Conservation (phyloP, 2,113 vertebrate species). For the Zootoca vivipara region DNA sequence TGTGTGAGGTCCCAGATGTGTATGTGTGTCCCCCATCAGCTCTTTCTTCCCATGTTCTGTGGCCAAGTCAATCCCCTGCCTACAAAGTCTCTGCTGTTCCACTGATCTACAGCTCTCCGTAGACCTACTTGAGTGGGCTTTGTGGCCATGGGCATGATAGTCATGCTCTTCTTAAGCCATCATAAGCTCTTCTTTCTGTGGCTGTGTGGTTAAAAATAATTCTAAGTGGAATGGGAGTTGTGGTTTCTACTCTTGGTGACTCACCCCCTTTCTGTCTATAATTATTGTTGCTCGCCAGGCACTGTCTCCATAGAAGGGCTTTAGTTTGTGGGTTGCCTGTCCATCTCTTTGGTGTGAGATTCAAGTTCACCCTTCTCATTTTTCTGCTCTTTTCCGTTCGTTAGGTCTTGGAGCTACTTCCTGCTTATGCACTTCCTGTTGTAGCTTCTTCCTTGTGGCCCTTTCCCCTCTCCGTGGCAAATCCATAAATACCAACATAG, state of each 20-base stretch:
- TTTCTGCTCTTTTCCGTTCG: background rate
- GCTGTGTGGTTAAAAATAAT: too few relatives aligned
- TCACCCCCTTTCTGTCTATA: background rate
- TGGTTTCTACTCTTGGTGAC: background rate
- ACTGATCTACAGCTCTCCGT: background rate
- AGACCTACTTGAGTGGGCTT: background rate
- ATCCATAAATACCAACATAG: background rate
- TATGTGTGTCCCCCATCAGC: background rate
- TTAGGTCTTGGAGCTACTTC: background rate
- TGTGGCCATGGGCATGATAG: background rate
- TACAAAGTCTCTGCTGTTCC: background rate
- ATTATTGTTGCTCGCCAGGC: background rate
- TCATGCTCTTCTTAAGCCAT: too few relatives aligned
- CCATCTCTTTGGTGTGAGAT: background rate
- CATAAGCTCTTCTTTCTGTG: background rate
- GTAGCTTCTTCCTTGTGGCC: background rate
- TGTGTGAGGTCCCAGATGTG: background rate
- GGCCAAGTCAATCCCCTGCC: background rate
- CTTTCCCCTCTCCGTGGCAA: background rate
- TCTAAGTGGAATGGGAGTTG: background rate
- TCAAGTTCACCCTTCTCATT: background rate
- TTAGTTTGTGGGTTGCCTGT: background rate
- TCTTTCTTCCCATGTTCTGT: background rate
- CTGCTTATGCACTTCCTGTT: background rate
- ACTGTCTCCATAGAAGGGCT: background rate